Evolutionary conservation across 2,113 vertebrate species (phyloP), one percentile per base, ranked within the genome.

Genomic region (Grus americana): DNA sequence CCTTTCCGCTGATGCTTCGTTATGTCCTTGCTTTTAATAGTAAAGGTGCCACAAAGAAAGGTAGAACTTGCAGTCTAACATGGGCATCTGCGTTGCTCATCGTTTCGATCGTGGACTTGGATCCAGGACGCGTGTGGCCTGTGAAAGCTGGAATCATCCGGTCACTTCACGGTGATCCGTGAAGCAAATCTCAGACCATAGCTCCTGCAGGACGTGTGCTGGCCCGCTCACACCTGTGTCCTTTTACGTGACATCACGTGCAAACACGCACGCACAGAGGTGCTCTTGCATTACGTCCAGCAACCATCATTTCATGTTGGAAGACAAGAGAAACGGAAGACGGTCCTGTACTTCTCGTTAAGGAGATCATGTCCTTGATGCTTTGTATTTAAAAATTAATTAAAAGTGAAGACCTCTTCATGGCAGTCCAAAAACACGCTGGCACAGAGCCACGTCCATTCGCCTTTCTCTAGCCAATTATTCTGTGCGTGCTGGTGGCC

Each of bases 351-450:
- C 40, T 54, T 58, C 62, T 79, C 70, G 3, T 70, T 65, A 68
- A 91, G 73, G 78, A 26, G 30, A 61, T 38, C 73, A 34, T 12
- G 6, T 46, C 91, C 90, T 90, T 61, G 68, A 84, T 92, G 72
- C 38, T 59, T 66, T 20, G 46, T 55, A 70, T 88, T 96, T 86
- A 87, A 87, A 87, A 68, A 91, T 84, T 40, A 86, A 96, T 92
- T 87, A 82, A 38, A 96, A 94, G 68, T 61, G 55, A 92, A 91
- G 70, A 79, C 52, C 57, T 94, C 34, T 84, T n/a, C 0, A 2
- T 50, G 52, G 83, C 80, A 96, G 79, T 34, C n/a, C 52, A 59
- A 57, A 73, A 78, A 8, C 19, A 55, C 0, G 1, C 61, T 85
- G 88, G 80, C 92, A 24, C 36, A 22, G 68, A 71, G 36, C 54